Conservation (phyloP, 2,113 vertebrate genomes). For the Tapirus terrestris region DNA sequence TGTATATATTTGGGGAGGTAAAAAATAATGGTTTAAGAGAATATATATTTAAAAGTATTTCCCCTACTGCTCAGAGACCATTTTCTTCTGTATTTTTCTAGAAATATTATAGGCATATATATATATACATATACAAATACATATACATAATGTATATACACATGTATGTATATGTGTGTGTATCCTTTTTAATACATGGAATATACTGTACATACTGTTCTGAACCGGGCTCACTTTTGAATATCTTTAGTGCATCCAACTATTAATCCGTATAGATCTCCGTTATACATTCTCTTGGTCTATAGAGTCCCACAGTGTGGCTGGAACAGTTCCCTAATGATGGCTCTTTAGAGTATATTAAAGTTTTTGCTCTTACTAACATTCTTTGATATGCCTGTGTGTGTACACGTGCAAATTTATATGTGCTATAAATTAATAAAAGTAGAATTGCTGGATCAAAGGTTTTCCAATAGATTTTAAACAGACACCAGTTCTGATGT, state of each 20-base stretch:
- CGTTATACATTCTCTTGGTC: not conserved
- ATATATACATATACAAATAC: not conserved
- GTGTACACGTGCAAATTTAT: not conserved
- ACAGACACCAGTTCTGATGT: not conserved
- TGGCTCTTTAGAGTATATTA: not conserved
- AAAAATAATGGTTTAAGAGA: constrained; percentile 37
- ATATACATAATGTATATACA: not conserved
- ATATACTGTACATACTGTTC: not conserved
- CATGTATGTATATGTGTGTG: not conserved
- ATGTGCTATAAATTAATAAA: not conserved
- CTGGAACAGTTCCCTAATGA: not conserved
- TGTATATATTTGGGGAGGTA: not conserved
- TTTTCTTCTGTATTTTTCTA: constrained; percentile 27
- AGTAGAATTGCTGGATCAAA: not conserved
- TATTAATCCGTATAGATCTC: not conserved
- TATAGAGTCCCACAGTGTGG: not conserved
- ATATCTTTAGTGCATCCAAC: not conserved
- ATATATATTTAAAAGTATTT: constrained; percentile 37
- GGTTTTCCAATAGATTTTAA: constrained; percentile 7
- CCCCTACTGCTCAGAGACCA: not conserved
- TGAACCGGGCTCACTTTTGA: not conserved
- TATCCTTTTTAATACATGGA: not conserved
- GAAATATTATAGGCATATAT: not conserved
- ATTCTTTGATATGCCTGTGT: not conserved
- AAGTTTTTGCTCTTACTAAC: not conserved